Percentiles rank a stretch among this genome's conserved stretches.
Conservation (phyloP, 2,113 vertebrate species). For the Paralichthys olivaceus region DNA sequence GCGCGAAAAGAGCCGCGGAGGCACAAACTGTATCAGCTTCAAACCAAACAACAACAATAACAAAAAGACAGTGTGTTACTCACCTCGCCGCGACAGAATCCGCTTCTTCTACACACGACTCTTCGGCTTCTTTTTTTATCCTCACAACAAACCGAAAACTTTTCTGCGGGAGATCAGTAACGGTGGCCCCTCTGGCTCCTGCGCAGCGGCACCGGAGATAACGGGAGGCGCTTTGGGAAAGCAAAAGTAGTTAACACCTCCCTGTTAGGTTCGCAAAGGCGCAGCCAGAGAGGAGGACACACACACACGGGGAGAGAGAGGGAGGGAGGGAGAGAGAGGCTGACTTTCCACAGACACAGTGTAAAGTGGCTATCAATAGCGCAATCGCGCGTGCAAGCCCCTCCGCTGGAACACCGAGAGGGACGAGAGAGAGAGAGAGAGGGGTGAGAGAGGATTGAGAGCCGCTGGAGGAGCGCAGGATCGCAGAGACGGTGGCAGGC, state of each 20-base stretch:
- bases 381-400: constrained; percentile 81
- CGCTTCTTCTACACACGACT: constrained; percentile 61
- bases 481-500: constrained; percentile 68
- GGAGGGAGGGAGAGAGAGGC: constrained; percentile 42
- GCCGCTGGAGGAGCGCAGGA: constrained; percentile 66
- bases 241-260: constrained; percentile 85
- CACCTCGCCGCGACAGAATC: constrained; percentile 84
- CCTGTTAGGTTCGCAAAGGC: constrained; percentile 81
- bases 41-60: constrained; percentile 63
- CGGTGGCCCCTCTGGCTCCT: constrained; percentile 53
- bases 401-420: constrained; percentile 61
- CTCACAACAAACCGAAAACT: constrained; percentile 80
- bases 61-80: constrained; percentile 72
- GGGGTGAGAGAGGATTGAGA: constrained; percentile 33
- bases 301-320: constrained; percentile 23
- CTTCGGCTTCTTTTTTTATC: constrained; percentile 77
- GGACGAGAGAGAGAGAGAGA: constrained; percentile 31
- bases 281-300: constrained; percentile 53
- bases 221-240: constrained; percentile 80
- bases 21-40: constrained; percentile 44
- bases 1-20: constrained; percentile 22
- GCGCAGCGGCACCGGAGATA: constrained; percentile 73
- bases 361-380: constrained; percentile 87
- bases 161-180: constrained; percentile 59
- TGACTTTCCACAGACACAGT: constrained; percentile 84